phyloP scores from a whole-genome alignment of 2,888 invertebrate species.

The Melinaea marsaeus region DNA sequence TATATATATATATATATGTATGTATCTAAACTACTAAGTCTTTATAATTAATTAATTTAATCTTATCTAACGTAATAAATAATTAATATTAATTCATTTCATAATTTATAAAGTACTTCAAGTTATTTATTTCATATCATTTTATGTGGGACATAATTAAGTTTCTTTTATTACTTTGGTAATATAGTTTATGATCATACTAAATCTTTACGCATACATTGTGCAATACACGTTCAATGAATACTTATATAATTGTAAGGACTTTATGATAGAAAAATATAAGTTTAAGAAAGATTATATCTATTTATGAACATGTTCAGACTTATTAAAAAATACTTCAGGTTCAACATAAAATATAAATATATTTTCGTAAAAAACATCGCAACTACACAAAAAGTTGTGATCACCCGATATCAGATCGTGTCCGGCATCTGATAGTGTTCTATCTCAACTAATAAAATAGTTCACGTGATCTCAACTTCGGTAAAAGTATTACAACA shows the following conservation, averaged over 20 bases:
- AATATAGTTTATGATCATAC: constrained; percentile 65
- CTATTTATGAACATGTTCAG: background rate
- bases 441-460: constrained; percentile 48
- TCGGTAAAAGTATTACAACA: constrained; percentile 56
- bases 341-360: no score
- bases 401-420: constrained; percentile 35
- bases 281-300: no score
- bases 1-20: no score
- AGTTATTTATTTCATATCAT: no score
- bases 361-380: constrained; percentile 22
- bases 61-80: constrained; percentile 14
- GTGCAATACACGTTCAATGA: constrained; percentile 29
- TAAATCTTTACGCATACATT: constrained; percentile 62
- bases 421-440: constrained; percentile 35
- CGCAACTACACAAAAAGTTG: constrained; percentile 29
- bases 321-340: constrained; percentile 15
- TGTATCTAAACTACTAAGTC: no score
- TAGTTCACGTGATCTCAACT: constrained; percentile 44
- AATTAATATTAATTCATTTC: constrained; percentile 31
- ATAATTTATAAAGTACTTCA: constrained; percentile 18
- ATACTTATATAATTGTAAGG: background rate
- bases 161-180: no score
- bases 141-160: no score
- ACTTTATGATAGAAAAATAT: no score
- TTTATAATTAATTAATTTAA: background rate